Evolutionary conservation across 1,140 invertebrate genomes (phyloP).

Genomic region (Microplitis demolitor): DNA sequence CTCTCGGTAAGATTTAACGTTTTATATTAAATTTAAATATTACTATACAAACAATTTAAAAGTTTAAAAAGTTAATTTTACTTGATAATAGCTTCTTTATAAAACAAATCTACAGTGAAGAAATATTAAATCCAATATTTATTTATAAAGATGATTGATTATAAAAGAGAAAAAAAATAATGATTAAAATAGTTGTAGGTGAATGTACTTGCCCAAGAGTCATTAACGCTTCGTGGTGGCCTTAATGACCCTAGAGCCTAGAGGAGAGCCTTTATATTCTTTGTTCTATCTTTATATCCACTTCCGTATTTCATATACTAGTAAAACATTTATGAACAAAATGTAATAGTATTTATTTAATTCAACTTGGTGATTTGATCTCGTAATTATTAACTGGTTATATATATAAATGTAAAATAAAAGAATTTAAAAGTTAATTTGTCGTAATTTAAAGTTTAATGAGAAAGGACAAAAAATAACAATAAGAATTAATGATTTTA

Average conservation of each 20-base stretch:
- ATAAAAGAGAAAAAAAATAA: not conserved
- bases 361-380: no score
- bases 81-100: no score
- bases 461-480: no score
- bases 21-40: not conserved
- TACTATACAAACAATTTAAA: not conserved
- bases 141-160: not conserved
- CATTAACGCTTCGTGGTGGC: slow-evolving; percentile 14
- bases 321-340: no score
- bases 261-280: slow-evolving; percentile 18
- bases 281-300: slow-evolving; percentile 10
- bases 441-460: no score
- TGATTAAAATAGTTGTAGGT: not conserved
- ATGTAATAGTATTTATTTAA: no score
- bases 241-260: slow-evolving; percentile 19
- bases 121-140: not conserved
- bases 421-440: no score
- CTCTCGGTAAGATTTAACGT: no score
- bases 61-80: no score
- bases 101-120: not conserved
- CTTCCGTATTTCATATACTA: slow-evolving; percentile 4
- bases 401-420: no score
- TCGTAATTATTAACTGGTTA: no score
- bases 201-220: slow-evolving; percentile 15
- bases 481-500: no score